Evolutionary conservation across 2,888 invertebrate genomes (phyloP), one percentile per base, ranked within the genome.

Genomic region (Choreutis nemorana): DNA sequence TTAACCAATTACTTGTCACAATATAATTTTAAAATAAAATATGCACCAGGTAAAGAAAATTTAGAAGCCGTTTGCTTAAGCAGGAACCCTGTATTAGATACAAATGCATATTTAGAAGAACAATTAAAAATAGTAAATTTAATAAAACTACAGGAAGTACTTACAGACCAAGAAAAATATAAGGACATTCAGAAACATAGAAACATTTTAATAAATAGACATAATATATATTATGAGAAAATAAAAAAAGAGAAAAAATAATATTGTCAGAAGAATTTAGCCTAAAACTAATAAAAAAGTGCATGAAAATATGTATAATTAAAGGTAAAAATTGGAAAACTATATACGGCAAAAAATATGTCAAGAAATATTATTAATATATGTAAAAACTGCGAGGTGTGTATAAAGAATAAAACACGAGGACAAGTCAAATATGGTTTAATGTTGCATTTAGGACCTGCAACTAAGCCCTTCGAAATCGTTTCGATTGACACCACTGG

Each of bases 141-240:
- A 22, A 22, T 23, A 30, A 30, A 30, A 25, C 15, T 28, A 21
- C 26, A 30, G 16, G 30, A 34, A 22, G 26, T 31, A 4, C n/a
- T 21, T 21, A 10, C 5, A 31, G 34, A 37, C 30, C 36, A 39
- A 28, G 16, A 14, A 14, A 32, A 35, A 35, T 37, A 39, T 35
- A n/a, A 36, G 20, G 6, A 34, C 6, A 35, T 37, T 30, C 30
- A 36, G 13, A 11, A 9, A n/a, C 31, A 16, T 29, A 35, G 29
- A 37, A n/a, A 35, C 2, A 34, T 33, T 9, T 29, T 32, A 27
- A 34, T 26, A 18, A 22, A 3, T 15, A 36, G 23, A 35, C n/a
- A 34, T 14, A 33, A 28, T 22, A 13, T 40, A 16, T 35, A 35
- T 20, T 40, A 36, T 20, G 37, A 39, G 20, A 39, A 33, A 33